phyloP scores from a whole-genome alignment of 1,140 invertebrate genomes.

The Trichogramma pretiosum region DNA sequence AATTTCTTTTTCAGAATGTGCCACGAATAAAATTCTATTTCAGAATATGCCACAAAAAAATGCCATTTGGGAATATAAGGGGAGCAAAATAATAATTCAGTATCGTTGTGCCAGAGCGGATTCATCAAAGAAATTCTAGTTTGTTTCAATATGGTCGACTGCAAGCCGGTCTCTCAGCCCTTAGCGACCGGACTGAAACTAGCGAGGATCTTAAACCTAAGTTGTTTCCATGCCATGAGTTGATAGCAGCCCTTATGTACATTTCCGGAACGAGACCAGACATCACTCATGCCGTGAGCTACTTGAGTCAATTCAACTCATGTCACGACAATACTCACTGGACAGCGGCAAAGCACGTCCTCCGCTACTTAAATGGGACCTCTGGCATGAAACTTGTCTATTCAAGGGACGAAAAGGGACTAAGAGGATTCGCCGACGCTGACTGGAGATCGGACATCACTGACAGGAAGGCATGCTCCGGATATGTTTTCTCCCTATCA shows the following conservation, averaged over 20 bases:
- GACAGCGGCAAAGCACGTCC: not conserved
- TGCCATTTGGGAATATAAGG: no score
- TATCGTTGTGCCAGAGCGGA: no score
- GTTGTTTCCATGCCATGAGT: constrained; percentile 8
- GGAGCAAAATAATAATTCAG: no score
- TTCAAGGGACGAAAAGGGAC: not conserved
- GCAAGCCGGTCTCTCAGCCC: constrained; percentile 20
- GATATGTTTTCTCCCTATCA: not conserved
- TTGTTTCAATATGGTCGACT: constrained; percentile 22
- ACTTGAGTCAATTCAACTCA: constrained; percentile 12
- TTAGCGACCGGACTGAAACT: constrained; percentile 8
- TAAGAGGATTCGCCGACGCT: not conserved
- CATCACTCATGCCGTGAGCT: constrained; percentile 1
- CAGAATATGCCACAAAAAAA: no score
- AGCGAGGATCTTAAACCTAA: not conserved
- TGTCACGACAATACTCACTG: constrained; percentile 2
- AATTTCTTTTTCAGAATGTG: no score
- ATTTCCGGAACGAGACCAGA: constrained; percentile 6
- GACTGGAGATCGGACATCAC: not conserved
- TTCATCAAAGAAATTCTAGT: constrained; percentile 18
- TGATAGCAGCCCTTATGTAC: constrained; percentile 14
- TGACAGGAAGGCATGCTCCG: not conserved
- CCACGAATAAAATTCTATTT: no score
- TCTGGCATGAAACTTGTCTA: not conserved
- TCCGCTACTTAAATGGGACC: constrained; percentile 1